phyloP scores from a whole-genome alignment of 2,888 invertebrate genomes.

The Eustalomyia histrio region DNA sequence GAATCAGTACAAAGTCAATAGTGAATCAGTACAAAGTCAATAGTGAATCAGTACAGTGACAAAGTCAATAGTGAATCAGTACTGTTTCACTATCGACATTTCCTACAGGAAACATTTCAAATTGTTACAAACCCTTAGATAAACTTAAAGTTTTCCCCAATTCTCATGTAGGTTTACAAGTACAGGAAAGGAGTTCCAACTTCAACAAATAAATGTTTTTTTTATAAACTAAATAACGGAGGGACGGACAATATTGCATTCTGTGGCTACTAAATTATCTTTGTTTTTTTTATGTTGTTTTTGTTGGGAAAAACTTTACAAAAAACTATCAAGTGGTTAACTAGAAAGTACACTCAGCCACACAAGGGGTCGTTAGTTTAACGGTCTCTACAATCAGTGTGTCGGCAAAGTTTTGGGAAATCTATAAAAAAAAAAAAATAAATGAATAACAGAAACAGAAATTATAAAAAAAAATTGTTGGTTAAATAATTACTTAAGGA shows the following conservation, averaged over 20 bases:
- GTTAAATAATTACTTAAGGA: constrained; percentile 19
- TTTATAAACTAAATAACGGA: constrained; percentile 7
- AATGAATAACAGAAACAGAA: too few relatives aligned
- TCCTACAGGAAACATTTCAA: too few relatives aligned
- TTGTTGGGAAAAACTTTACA: constrained; percentile 6
- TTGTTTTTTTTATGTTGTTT: constrained; percentile 2
- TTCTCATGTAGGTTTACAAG: not conserved
- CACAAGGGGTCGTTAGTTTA: constrained; percentile 54
- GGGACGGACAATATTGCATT: constrained; percentile 42
- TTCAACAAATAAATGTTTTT: constrained; percentile 33
- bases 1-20: too few relatives aligned
- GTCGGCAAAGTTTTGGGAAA: constrained; percentile 41
- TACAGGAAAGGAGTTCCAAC: constrained; percentile 14
- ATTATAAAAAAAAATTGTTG: not conserved
- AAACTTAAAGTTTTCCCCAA: not conserved
- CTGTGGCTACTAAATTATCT: constrained; percentile 54
- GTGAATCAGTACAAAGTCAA: too few relatives aligned
- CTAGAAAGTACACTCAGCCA: constrained; percentile 1
- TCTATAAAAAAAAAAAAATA: constrained; percentile 8
- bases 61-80: too few relatives aligned
- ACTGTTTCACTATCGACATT: too few relatives aligned
- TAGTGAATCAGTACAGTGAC: too few relatives aligned
- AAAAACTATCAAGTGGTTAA: constrained; percentile 35
- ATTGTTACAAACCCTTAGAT: not conserved
- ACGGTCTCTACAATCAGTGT: constrained; percentile 52